A percentile compares a stretch with the other conserved stretches of the same genome.
Conservation (phyloP, 2,888 invertebrate species). For the Caenorhabditis plicata region DNA sequence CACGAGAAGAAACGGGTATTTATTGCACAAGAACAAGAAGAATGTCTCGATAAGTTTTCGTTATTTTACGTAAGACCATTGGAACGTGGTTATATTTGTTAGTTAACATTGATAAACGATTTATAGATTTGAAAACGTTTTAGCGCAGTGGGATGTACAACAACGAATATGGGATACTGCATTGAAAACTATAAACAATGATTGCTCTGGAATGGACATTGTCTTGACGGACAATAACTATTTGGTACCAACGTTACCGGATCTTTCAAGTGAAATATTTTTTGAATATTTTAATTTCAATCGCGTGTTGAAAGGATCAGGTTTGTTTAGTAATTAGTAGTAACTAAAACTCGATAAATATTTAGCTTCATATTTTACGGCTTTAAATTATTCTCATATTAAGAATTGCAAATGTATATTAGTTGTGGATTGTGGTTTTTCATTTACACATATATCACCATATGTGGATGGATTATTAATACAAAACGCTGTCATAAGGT, state of each 20-base stretch:
- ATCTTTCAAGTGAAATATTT: slow-evolving; percentile 90
- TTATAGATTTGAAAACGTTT: slow-evolving; percentile 4
- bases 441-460: slow-evolving; percentile 90
- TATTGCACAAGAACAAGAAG: slow-evolving; percentile 89
- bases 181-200: slow-evolving; percentile 72
- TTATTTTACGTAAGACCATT: slow-evolving; percentile 89
- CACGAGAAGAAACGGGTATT: slow-evolving; percentile 90
- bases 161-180: slow-evolving; percentile 91
- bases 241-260: slow-evolving; percentile 88
- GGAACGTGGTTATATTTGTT: slow-evolving; percentile 74
- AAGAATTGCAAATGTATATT: slow-evolving; percentile 74
- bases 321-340: slow-evolving; percentile 35
- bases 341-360: slow-evolving; percentile 1
- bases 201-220: slow-evolving; percentile 75
- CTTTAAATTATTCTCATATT: slow-evolving; percentile 69
- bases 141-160: slow-evolving; percentile 90
- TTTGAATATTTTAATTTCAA: slow-evolving; percentile 95
- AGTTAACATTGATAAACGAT: background rate
- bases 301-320: slow-evolving; percentile 70
- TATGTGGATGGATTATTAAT: slow-evolving; percentile 75
- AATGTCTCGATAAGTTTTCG: slow-evolving; percentile 91
- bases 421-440: slow-evolving; percentile 90
- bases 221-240: slow-evolving; percentile 91
- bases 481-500: slow-evolving; percentile 50
- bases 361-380: slow-evolving; percentile 77